Evolutionary conservation across 1,140 invertebrate genomes (phyloP).

Genomic region (Drosophila ironensis): DNA sequence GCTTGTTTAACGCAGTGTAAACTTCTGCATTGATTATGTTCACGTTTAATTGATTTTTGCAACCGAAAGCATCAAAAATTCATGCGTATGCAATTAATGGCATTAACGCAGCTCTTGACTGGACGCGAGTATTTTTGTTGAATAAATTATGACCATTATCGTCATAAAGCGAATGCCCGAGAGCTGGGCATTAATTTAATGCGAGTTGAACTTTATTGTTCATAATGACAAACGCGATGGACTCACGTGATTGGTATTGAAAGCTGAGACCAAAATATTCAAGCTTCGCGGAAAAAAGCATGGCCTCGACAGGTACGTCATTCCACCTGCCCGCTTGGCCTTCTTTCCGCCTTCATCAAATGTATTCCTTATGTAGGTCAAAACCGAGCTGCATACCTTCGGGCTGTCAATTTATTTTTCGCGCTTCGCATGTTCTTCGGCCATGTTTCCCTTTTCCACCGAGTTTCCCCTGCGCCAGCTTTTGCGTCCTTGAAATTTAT

Average conservation of each 20-base stretch:
- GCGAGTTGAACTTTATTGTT: constrained; percentile 29
- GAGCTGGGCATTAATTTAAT: constrained; percentile 21
- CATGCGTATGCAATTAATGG: constrained; percentile 70
- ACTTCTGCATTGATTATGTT: constrained; percentile 28
- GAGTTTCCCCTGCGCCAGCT: constrained; percentile 1
- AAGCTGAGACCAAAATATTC: constrained; percentile 13
- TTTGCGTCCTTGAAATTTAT: constrained; percentile 73
- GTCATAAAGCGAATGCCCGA: constrained; percentile 21
- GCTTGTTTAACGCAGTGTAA: constrained; percentile 1
- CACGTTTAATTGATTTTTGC: constrained; percentile 73
- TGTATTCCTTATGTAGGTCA: constrained; percentile 59
- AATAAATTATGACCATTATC: constrained; percentile 46
- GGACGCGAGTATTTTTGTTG: constrained; percentile 6
- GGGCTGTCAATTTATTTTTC: constrained; percentile 73
- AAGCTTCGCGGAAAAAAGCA: too few species aligned
- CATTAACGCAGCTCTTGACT: constrained; percentile 39
- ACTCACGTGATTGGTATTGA: neutral
- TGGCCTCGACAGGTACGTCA: too few species aligned
- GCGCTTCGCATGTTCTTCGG: constrained; percentile 63
- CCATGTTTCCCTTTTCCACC: constrained; percentile 16
- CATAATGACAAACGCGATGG: neutral
- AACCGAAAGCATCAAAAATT: constrained; percentile 73
- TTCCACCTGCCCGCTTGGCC: neutral
- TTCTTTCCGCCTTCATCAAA: neutral
- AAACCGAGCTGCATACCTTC: constrained; percentile 60